Evolutionary conservation across 2,888 invertebrate species (phyloP).

Genomic region (Charanyca ferruginea): DNA sequence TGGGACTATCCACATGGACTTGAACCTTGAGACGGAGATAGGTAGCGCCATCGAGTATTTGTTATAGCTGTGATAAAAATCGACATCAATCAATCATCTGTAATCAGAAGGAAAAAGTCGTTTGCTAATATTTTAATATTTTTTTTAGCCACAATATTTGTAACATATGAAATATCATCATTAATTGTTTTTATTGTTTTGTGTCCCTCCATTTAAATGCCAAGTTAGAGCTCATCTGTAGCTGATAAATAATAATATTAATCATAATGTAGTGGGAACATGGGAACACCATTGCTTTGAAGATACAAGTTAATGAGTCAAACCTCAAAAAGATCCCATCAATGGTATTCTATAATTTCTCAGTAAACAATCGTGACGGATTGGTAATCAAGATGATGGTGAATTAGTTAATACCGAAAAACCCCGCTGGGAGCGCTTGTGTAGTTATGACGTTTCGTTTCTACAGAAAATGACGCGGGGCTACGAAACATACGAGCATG

Average conservation of each 20-base stretch:
- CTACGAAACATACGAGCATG: conserved; percentile 46
- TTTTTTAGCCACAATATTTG: not conserved
- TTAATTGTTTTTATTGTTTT: not conserved
- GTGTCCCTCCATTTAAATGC: not conserved
- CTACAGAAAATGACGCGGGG: conserved; percentile 69
- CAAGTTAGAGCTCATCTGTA: not conserved
- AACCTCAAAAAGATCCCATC: conserved; percentile 48
- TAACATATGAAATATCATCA: not conserved
- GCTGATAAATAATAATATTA: not conserved
- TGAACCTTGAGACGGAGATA: too few relatives aligned
- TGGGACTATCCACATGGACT: too few relatives aligned
- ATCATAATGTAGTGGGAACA: not conserved
- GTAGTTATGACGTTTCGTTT: conserved; percentile 60
- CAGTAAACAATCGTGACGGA: conserved; percentile 62
- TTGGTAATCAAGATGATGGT: conserved; percentile 46
- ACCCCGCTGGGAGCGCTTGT: conserved; percentile 60
- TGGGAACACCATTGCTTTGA: not conserved
- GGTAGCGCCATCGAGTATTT: too few relatives aligned
- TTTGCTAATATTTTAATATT: not conserved
- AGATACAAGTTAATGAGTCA: conserved; percentile 45
- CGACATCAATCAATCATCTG: too few relatives aligned
- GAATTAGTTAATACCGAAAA: conserved; percentile 59
- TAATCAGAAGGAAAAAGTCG: too few relatives aligned
- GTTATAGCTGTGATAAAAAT: too few relatives aligned
- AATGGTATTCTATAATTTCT: conserved; percentile 60